Conservation (phyloP, 2,888 invertebrate genomes). For the Thelaira solivaga region DNA sequence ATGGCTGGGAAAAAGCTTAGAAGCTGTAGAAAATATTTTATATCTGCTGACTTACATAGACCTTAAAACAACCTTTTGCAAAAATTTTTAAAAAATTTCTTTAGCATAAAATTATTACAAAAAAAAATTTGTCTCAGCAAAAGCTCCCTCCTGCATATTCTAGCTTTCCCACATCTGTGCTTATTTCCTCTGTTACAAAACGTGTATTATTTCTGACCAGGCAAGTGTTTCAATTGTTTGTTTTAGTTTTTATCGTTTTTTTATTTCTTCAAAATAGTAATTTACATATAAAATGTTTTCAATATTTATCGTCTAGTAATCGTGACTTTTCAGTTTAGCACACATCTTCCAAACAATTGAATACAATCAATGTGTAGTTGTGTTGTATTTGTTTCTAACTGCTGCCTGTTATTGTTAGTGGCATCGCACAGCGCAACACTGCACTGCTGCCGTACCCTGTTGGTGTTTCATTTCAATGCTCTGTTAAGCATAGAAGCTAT, state of each 20-base stretch:
- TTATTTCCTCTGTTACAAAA: conserved; percentile 1
- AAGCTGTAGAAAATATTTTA: too few species aligned
- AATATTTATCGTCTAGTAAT: conserved; percentile 56
- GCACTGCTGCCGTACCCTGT: too few species aligned
- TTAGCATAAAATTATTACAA: too few species aligned
- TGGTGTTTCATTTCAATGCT: conserved; percentile 22
- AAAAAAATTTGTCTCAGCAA: not conserved
- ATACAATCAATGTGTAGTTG: conserved; percentile 1
- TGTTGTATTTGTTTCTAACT: conserved; percentile 19
- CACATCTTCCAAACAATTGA: conserved; percentile 47
- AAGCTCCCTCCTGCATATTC: not conserved
- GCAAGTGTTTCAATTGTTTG: conserved; percentile 4
- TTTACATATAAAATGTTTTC: conserved; percentile 58
- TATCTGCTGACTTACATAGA: too few species aligned
- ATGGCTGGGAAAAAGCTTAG: too few species aligned
- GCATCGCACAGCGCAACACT: too few species aligned
- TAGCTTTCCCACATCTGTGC: not conserved
- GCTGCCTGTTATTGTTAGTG: not conserved
- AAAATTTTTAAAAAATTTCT: too few species aligned
- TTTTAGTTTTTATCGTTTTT: not conserved
- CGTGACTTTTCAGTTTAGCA: conserved; percentile 60
- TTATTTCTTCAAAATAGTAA: conserved; percentile 20
- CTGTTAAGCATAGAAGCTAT: conserved; percentile 4
- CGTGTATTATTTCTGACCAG: conserved; percentile 21
- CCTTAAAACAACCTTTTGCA: too few species aligned